These are phyloP conservation scores for Lanistes nyassanus DNA, from an alignment of 1,140 invertebrate species.

Conservation along the genomic window DNA sequence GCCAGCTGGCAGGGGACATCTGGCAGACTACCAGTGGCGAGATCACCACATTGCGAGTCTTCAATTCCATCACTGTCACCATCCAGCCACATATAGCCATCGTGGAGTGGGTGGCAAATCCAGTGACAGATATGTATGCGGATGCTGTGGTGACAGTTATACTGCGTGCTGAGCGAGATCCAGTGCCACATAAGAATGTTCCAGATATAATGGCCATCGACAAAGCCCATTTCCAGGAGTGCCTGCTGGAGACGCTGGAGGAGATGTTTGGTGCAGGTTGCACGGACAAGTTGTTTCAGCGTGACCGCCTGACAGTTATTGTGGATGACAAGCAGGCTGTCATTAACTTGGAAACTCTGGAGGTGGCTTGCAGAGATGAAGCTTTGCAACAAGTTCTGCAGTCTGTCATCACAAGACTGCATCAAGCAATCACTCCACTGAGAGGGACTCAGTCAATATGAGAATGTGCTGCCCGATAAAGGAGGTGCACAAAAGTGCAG, in stretches of 20 bases:
- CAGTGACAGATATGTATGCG: conserved; percentile 97
- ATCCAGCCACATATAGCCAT: conserved; percentile 86
- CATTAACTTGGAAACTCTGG: conserved; percentile 84
- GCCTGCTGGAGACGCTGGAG: conserved; percentile 86
- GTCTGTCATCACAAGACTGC: conserved; percentile 85
- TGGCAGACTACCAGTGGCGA: conserved; percentile 78
- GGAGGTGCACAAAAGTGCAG: background rate
- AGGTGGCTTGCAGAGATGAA: conserved; percentile 86
- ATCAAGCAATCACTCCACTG: conserved; percentile 82
- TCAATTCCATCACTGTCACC: conserved; percentile 79
- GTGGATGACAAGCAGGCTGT: conserved; percentile 87
- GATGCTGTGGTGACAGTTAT: conserved; percentile 87
- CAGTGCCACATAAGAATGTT: conserved; percentile 56
- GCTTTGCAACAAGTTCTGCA: conserved; percentile 84
- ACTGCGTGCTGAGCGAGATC: conserved; percentile 61
- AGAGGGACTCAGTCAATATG: conserved; percentile 22
- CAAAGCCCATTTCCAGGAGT: conserved; percentile 75
- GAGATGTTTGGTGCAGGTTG: conserved; percentile 91
- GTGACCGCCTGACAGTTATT: conserved; percentile 85
- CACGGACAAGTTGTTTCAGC: conserved; percentile 94
- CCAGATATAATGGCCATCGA: conserved; percentile 55
- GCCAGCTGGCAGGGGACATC: conserved; percentile 84
- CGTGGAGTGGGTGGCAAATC: conserved; percentile 93
- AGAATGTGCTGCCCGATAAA: no score
- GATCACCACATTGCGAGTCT: conserved; percentile 77